Evolutionary conservation across 2,888 invertebrate genomes (phyloP), one percentile per base, ranked within the genome.

Genomic region (Chaitophorus viminalis): DNA sequence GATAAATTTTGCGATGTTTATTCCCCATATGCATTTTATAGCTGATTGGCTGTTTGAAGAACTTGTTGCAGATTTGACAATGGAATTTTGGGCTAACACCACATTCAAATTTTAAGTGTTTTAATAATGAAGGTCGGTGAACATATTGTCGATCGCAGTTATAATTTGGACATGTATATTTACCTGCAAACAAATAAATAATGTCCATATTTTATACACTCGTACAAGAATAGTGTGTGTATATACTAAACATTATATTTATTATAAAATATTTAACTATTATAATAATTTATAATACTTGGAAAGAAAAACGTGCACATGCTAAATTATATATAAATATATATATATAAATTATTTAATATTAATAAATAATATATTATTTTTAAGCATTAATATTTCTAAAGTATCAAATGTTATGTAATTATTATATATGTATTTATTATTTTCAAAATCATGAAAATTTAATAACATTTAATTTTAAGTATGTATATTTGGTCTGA

Each of bases 81-180:
- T 91, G 90, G 85, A 92, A 92, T 17, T 92, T 91, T 21, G 92
- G 92, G 70, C 91, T 91, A 78, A 91, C 91, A 46, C 92, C 92
- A 89, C 92, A 92, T 89, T 92, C 92, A 83, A 91, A 91, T 60
- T 91, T 91, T 78, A 91, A 91, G 89, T 92, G 92, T 1, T 91
- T 91, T 89, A 90, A 91, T 90, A 92, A 90, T 14, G 91, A 90
- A 83, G 90, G 90, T 89, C 91, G 91, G 65, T 91, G 91, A 60
- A 91, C 90, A 89, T 91, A 92, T 89, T 77, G 72, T 65, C 89
- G 89, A 52, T 81, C 82, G 29, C 89, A 89, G 68, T 83, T 83
- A 72, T 39, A 33, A 72, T 89, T 89, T 65, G 89, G 89, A 76
- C 89, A 89, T 17, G 89, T 86, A 72, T 78, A 78, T 86, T 86